phyloP scores from a whole-genome alignment of 2,888 invertebrate genomes.

The Dryomyza anilis region DNA sequence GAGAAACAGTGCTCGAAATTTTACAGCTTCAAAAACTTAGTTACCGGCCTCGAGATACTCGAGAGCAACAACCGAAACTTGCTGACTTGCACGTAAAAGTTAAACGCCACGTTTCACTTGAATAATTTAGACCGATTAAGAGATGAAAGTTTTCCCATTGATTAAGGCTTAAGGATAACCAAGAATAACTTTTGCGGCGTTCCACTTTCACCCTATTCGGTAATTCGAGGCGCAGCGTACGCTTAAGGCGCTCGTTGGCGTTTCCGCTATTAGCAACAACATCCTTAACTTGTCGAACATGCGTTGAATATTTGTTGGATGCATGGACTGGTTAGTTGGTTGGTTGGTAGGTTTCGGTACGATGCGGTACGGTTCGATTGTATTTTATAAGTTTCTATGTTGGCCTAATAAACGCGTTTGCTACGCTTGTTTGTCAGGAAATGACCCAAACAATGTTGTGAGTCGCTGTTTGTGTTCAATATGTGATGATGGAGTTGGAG shows the following conservation, averaged over 20 bases:
- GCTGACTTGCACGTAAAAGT: conserved; percentile 50
- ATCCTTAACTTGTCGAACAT: conserved; percentile 16
- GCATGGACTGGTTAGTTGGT: neutral
- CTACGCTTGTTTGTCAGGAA: conserved; percentile 17
- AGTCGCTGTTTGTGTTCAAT: neutral
- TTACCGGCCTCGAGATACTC: too few relatives aligned
- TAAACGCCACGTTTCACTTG: conserved; percentile 58
- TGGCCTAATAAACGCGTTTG: conserved; percentile 9
- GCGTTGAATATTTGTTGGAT: conserved; percentile 14
- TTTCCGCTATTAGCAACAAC: neutral
- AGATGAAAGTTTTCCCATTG: conserved; percentile 57
- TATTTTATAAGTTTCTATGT: too few relatives aligned
- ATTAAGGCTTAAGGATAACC: conserved; percentile 48
- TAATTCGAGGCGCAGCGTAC: neutral
- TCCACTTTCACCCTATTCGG: neutral
- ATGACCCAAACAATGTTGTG: conserved; percentile 19
- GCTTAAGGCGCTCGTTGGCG: neutral
- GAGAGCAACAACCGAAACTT: too few relatives aligned
- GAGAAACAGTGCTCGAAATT: neutral
- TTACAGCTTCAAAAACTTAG: neutral
- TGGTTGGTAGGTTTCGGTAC: neutral
- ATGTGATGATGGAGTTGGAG: neutral
- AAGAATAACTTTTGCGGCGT: conserved; percentile 16
- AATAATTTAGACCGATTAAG: conserved; percentile 59
- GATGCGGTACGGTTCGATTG: neutral